These are phyloP conservation scores for Xyrauchen texanus DNA, from an alignment of 2,113 vertebrate species.

Conservation along the genomic window DNA sequence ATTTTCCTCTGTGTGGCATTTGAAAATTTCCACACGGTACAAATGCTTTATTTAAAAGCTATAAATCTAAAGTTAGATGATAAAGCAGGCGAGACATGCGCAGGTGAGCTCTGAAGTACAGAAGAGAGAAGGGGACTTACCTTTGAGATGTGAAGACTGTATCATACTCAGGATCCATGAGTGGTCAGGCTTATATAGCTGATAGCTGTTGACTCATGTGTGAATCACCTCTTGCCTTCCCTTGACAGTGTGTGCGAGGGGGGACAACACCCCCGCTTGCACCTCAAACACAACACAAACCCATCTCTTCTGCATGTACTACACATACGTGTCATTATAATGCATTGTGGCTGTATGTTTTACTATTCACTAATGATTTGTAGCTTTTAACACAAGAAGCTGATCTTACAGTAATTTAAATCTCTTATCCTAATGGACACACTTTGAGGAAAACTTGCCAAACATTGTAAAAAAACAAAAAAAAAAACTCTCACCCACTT, in stretches of 20 bases:
- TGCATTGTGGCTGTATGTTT: neutral
- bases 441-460: neutral
- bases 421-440: neutral
- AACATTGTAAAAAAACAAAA: neutral
- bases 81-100: neutral
- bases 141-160: conserved; percentile 53
- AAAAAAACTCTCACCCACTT: neutral
- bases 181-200: conserved; percentile 56
- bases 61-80: no score
- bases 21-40: neutral
- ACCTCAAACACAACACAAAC: conserved; percentile 31
- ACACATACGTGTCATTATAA: conserved; percentile 6
- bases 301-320: conserved; percentile 1
- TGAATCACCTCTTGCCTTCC: conserved; percentile 57
- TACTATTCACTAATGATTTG: conserved; percentile 1
- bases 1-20: neutral
- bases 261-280: conserved; percentile 17
- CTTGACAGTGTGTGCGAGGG: conserved; percentile 7
- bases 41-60: neutral
- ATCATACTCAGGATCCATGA: conserved; percentile 53
- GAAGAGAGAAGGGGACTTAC: conserved; percentile 37
- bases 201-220: conserved; percentile 56
- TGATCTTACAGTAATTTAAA: no score
- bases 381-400: no score
- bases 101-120: neutral